Conservation (phyloP, 2,797 vertebrate genomes). For the Arremon brunneinucha region DNA sequence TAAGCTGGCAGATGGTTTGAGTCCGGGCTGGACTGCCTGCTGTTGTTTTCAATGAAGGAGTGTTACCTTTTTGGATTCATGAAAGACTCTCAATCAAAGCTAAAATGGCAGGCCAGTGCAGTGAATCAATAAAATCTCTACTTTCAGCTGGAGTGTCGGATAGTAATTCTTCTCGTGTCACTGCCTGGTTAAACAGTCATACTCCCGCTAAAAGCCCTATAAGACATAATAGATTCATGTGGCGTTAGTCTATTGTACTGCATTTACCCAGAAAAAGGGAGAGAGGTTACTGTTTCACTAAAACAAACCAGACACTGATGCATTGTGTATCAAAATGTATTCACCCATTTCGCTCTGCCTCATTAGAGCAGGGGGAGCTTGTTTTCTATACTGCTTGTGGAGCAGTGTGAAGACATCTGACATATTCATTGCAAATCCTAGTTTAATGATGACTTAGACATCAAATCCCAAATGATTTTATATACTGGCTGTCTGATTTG, state of each 20-base stretch:
- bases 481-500: slow-evolving; percentile 32
- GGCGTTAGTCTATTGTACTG: slow-evolving; percentile 76
- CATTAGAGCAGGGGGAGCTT: slow-evolving; percentile 52
- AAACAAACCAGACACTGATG: slow-evolving; percentile 79
- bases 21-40: slow-evolving; percentile 75
- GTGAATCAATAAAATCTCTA: slow-evolving; percentile 82
- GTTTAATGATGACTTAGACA: slow-evolving; percentile 49
- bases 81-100: slow-evolving; percentile 81
- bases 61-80: slow-evolving; percentile 80
- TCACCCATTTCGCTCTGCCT: slow-evolving; percentile 63
- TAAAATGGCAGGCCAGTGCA: slow-evolving; percentile 76
- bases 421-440: slow-evolving; percentile 56
- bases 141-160: slow-evolving; percentile 78
- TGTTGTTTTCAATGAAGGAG: slow-evolving; percentile 79
- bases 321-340: slow-evolving; percentile 76
- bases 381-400: slow-evolving; percentile 49
- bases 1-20: slow-evolving; percentile 91
- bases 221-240: slow-evolving; percentile 83
- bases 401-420: slow-evolving; percentile 61
- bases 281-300: slow-evolving; percentile 73
- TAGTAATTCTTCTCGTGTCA: slow-evolving; percentile 82
- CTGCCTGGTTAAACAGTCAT: slow-evolving; percentile 83
- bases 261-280: slow-evolving; percentile 75
- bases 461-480: slow-evolving; percentile 41
- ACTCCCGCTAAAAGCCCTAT: slow-evolving; percentile 72